A percentile compares a stretch with the other conserved stretches of the same genome.
These are phyloP conservation scores for Gallirallus australis DNA, from an alignment of 2,797 vertebrate genomes.

Conservation along the genomic window DNA sequence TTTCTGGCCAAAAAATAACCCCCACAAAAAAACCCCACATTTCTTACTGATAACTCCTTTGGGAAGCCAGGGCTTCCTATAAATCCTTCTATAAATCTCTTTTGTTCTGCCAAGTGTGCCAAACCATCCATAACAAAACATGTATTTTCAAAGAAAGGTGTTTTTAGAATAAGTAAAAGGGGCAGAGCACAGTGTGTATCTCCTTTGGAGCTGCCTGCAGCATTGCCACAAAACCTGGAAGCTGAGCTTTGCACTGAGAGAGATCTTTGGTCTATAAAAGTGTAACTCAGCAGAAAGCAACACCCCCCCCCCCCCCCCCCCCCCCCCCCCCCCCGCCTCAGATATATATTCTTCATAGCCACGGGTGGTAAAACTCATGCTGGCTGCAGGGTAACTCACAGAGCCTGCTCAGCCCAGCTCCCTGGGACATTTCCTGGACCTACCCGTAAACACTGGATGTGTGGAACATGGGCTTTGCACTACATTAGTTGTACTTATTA, in stretches of 20 bases:
- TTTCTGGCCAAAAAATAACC: background rate
- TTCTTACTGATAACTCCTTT: background rate
- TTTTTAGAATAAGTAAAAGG: background rate
- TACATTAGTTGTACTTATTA: background rate
- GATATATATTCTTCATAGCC: background rate
- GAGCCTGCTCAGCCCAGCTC: background rate
- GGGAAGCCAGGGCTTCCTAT: background rate
- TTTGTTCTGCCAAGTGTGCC: background rate
- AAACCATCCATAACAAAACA: background rate
- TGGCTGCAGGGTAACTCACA: accelerated
- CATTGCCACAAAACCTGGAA: background rate
- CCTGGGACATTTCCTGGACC: background rate
- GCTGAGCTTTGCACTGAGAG: background rate
- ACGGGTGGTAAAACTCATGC: background rate
- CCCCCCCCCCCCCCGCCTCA: background rate
- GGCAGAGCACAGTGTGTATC: background rate
- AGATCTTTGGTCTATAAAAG: background rate
- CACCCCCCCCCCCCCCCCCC: too few relatives aligned
- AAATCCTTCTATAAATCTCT: background rate
- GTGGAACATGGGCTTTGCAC: background rate
- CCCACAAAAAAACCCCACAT: too few relatives aligned
- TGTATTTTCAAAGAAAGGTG: background rate
- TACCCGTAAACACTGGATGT: background rate
- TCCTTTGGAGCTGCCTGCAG: background rate
- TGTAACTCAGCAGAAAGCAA: background rate